phyloP scores from a whole-genome alignment of 1,140 invertebrate genomes.

The Gerris buenoi region DNA sequence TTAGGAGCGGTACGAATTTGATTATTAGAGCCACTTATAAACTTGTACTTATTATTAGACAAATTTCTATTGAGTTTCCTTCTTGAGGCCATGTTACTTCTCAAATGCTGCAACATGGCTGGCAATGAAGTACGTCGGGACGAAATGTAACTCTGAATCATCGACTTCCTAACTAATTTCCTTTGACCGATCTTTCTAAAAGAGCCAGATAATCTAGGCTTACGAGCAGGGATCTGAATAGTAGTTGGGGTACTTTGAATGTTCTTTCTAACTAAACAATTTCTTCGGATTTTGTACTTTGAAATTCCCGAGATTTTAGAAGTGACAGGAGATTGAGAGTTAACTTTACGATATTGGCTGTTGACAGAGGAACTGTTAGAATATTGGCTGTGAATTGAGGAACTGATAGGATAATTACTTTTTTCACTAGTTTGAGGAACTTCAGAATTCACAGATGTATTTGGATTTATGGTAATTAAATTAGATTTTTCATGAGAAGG shows the following conservation, averaged over 20 bases:
- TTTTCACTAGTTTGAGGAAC: too few relatives aligned
- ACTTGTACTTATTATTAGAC: not conserved
- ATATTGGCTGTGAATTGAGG: too few relatives aligned
- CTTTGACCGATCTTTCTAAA: not conserved
- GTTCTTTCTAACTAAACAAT: not conserved
- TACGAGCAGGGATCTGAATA: not conserved
- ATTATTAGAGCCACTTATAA: not conserved
- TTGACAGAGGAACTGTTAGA: too few relatives aligned
- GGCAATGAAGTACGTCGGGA: not conserved
- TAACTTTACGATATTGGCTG: too few relatives aligned
- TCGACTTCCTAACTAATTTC: not conserved
- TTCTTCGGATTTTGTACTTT: not conserved
- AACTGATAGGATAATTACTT: too few relatives aligned
- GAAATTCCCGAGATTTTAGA: not conserved
- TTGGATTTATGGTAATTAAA: too few relatives aligned
- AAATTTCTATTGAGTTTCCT: not conserved
- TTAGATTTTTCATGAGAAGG: too few relatives aligned
- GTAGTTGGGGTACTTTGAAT: not conserved
- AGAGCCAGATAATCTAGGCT: not conserved
- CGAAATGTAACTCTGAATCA: not conserved
- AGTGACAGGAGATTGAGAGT: too few relatives aligned
- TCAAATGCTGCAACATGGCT: not conserved
- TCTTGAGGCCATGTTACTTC: not conserved
- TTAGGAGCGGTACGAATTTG: not conserved
- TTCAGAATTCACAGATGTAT: too few relatives aligned